Evolutionary conservation across 2,888 invertebrate genomes (phyloP), one percentile per base, ranked within the genome.

Genomic region (Podotricha telesiphe): DNA sequence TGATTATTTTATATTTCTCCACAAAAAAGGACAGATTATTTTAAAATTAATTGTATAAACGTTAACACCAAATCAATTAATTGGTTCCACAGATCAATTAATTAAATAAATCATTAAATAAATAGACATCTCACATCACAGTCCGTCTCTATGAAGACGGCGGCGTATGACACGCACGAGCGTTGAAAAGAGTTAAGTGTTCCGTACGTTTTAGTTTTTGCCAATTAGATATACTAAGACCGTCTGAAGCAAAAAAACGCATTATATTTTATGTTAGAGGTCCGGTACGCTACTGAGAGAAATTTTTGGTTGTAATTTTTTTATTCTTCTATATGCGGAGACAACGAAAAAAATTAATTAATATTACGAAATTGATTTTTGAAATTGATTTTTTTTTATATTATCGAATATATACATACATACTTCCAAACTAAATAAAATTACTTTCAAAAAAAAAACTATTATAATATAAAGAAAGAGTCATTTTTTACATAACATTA

Each of bases 231-330:
- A 6, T 40, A 59, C 59, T 45, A 45, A 59, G 59, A 59, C 59
- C 59, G 28, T 59, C 59, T 59, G 59, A 59, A 45, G 59, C 59
- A 59, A 59, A 59, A 59, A 45, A 59, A 59, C 45, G 22, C 45
- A 22, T 28, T n/a, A 45, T n/a, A 45, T 59, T 59, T 59, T 59
- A 59, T 59, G 59, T 59, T 55, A 59, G 59, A 59, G 59, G 59
- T 59, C 59, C 28, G 59, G 45, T 45, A 45, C 45, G 45, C 42
- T 45, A 45, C 28, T 59, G 22, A 59, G 55, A 59, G 19, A 22
- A 13, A 10, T 45, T 45, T 45, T 28, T 28, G 28, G 7, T n/a
- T 45, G 19, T 22, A 42, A 8, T 42, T 17, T 15, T 15, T 42
- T 42, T 3, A 13, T 13, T 42, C 2, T n/a, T n/a, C n/a, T n/a